These are phyloP conservation scores for Hirudinaria manillensis DNA, from an alignment of 2,888 invertebrate genomes.

Conservation along the genomic window DNA sequence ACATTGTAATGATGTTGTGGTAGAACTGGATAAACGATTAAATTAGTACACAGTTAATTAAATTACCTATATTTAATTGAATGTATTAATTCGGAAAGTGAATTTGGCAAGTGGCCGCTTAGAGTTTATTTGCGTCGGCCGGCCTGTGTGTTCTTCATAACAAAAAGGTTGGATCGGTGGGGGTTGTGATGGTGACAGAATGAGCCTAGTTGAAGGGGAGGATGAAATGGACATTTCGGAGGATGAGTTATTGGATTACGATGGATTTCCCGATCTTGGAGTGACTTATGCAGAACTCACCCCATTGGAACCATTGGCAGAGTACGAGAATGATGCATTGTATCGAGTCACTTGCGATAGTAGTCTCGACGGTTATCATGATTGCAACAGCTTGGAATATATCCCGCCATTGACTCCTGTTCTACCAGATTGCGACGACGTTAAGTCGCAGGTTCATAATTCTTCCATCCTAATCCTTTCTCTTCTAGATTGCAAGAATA, in stretches of 20 bases:
- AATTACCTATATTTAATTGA: no score
- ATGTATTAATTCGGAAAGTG: no score
- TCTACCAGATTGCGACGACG: not conserved
- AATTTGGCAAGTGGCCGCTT: no score
- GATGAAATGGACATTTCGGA: constrained; percentile 9
- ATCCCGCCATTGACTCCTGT: constrained; percentile 20
- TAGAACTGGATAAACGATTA: no score
- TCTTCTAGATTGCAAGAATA: not conserved
- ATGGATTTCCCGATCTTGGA: not conserved
- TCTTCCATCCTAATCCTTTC: not conserved
- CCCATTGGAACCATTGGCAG: constrained; percentile 8
- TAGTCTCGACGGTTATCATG: not conserved
- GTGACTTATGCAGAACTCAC: constrained; percentile 11
- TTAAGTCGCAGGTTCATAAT: not conserved
- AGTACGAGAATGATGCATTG: not conserved
- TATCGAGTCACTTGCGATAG: not conserved
- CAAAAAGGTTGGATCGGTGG: no score
- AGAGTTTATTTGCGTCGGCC: no score
- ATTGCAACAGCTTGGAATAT: constrained; percentile 6
- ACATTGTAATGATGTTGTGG: no score
- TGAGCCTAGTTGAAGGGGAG: constrained; percentile 8
- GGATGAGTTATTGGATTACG: constrained; percentile 1
- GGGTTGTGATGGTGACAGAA: not conserved
- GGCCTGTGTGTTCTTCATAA: no score
- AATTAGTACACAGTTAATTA: no score